Evolutionary conservation across 2,113 vertebrate genomes (phyloP).

Genomic region (Acrocephalus arundinaceus): DNA sequence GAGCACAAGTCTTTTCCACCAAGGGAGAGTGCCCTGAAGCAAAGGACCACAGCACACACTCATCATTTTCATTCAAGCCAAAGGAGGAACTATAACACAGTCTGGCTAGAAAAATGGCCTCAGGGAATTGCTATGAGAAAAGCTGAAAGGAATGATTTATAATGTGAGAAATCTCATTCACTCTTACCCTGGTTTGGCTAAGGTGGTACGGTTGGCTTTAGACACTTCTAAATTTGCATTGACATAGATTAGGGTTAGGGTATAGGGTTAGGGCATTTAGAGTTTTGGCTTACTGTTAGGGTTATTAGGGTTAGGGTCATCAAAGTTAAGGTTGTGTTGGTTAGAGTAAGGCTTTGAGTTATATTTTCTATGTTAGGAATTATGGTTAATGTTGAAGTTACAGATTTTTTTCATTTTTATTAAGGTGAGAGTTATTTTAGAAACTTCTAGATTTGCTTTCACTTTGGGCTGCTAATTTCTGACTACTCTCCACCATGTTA

Average conservation of each 20-base stretch:
- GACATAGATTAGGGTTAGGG: not conserved
- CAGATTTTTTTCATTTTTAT: not conserved
- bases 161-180: not conserved
- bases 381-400: not conserved
- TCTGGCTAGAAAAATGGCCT: not conserved
- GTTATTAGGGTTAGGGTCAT: not conserved
- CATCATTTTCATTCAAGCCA: not conserved
- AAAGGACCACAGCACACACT: accelerated
- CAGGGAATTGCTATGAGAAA: not conserved
- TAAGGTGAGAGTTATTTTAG: not conserved
- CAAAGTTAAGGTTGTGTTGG: not conserved
- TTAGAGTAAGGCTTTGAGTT: not conserved
- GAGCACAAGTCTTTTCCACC: not conserved
- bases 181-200: not conserved
- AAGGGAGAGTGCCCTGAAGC: not conserved
- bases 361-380: not conserved
- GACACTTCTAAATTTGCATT: not conserved
- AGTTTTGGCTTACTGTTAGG: not conserved
- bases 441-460: not conserved
- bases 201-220: not conserved
- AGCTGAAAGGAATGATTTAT: not conserved
- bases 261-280: not conserved
- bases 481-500: not conserved
- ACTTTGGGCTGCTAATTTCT: not conserved
- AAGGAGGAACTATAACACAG: not conserved